A percentile compares a stretch with the other conserved stretches of the same genome.
phyloP scores from a whole-genome alignment of 2,888 invertebrate species.

The Drosophila atripex region DNA sequence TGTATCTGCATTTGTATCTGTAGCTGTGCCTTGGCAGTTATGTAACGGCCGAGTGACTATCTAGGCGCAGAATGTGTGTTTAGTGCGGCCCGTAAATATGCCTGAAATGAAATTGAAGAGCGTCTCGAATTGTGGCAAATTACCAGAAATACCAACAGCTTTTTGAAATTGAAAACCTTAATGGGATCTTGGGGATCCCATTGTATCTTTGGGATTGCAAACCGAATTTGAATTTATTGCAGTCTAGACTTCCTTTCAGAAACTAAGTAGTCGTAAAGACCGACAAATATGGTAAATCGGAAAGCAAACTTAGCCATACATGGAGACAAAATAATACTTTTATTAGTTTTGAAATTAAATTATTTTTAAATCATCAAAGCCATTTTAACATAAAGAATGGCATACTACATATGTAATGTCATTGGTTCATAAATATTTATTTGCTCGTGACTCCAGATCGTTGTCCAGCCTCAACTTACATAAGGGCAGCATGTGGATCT shows the following conservation, averaged over 20 bases:
- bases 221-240: constrained; percentile 20
- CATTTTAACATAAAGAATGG: not conserved
- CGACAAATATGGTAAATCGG: constrained; percentile 50
- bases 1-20: constrained; percentile 20
- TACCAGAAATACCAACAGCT: constrained; percentile 28
- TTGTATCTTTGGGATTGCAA: constrained; percentile 10
- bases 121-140: constrained; percentile 46
- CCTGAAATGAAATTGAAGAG: constrained; percentile 47
- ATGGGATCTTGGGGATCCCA: constrained; percentile 16
- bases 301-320: constrained; percentile 15
- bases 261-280: constrained; percentile 10
- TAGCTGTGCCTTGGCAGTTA: constrained; percentile 17
- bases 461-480: constrained; percentile 17
- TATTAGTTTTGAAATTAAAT: not conserved
- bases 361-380: not conserved
- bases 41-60: constrained; percentile 50
- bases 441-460: not conserved
- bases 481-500: constrained; percentile 11
- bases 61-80: constrained; percentile 48
- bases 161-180: constrained; percentile 28
- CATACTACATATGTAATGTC: not conserved
- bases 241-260: constrained; percentile 15
- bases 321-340: not conserved
- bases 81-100: constrained; percentile 47
- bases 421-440: not conserved